Conservation (phyloP, 2,113 vertebrate genomes). For the Psittacula cyanocephala region DNA sequence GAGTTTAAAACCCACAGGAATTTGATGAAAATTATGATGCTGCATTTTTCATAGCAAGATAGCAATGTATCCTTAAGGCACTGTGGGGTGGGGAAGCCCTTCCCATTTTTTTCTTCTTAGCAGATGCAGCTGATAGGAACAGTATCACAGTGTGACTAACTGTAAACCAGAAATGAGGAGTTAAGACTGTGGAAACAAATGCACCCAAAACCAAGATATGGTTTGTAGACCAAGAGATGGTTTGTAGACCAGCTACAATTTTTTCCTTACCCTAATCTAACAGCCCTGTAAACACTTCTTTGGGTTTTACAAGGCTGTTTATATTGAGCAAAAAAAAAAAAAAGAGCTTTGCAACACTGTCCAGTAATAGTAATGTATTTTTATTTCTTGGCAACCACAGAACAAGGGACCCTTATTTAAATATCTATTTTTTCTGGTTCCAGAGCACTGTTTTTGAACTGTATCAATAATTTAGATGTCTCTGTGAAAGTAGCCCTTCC, state of each 20-base stretch:
- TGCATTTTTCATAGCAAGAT: not conserved
- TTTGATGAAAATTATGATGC: not conserved
- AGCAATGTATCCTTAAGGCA: not conserved
- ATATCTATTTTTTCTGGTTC: not conserved
- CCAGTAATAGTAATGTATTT: not conserved
- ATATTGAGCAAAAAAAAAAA: not conserved
- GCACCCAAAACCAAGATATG: not conserved
- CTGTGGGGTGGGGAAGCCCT: not conserved
- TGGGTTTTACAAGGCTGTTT: slow-evolving; percentile 19
- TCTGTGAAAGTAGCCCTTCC: slow-evolving; percentile 18
- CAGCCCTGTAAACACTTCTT: not conserved
- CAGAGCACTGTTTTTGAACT: not conserved
- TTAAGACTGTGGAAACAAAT: not conserved
- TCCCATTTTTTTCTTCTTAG: not conserved
- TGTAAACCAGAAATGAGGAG: not conserved
- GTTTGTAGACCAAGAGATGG: not conserved
- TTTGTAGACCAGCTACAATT: not conserved
- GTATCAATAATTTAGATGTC: slow-evolving; percentile 16
- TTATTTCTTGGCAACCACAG: not conserved
- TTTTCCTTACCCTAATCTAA: slow-evolving; percentile 3
- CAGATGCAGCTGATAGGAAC: not conserved
- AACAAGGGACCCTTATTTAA: slow-evolving; percentile 10
- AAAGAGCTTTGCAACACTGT: not conserved
- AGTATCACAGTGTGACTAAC: not conserved
- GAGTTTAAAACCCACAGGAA: not conserved